Conservation (phyloP, 2,888 invertebrate species). For the Deroplatys truncata region DNA sequence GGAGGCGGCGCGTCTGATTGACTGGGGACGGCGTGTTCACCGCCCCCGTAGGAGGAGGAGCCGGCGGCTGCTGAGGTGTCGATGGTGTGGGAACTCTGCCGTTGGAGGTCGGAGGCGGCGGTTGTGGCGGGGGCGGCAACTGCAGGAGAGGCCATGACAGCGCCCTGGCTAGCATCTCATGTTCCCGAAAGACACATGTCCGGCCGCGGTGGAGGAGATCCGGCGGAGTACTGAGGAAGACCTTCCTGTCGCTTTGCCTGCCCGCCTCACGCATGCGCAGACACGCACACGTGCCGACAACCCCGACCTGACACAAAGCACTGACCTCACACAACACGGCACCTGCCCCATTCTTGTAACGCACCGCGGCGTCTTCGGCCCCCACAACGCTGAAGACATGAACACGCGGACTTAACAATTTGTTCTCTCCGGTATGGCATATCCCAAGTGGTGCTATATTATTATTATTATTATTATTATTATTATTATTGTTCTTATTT, state of each 20-base stretch:
- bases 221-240: not conserved
- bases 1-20: conserved; percentile 48
- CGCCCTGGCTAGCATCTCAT: not conserved
- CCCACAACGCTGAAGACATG: no score
- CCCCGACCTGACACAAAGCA: not conserved
- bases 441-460: no score
- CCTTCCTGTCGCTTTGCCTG: not conserved
- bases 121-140: not conserved
- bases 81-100: not conserved
- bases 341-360: not conserved
- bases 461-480: no score
- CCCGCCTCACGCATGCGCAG: not conserved
- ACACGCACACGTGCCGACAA: not conserved
- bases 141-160: not conserved
- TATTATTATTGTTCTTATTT: no score
- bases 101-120: not conserved
- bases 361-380: not conserved
- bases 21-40: conserved; percentile 45
- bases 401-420: no score
- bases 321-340: not conserved
- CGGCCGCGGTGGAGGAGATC: not conserved
- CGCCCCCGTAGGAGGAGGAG: not conserved
- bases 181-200: not conserved
- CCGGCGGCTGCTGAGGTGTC: not conserved
- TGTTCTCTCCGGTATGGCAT: no score